A percentile compares a stretch with the other conserved stretches of the same genome.
phyloP scores from a whole-genome alignment of 2,113 vertebrate species.

The Propithecus coquereli region DNA sequence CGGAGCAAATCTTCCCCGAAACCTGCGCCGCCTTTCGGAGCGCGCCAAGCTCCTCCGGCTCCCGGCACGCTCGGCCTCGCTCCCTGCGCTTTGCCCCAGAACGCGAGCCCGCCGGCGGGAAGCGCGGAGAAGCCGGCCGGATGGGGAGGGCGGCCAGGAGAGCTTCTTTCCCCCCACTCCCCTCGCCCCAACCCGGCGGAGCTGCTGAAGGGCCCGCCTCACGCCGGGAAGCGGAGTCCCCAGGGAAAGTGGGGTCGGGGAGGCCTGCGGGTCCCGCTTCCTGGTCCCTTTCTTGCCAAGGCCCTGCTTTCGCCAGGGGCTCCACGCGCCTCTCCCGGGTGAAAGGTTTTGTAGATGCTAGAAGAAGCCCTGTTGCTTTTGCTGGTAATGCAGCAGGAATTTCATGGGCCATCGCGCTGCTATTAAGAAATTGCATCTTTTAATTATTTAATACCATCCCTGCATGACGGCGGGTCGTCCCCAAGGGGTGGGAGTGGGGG shows the following conservation, averaged over 20 bases:
- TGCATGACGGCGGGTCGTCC: slow-evolving; percentile 25
- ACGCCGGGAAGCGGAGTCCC: neutral
- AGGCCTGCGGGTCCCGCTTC: neutral
- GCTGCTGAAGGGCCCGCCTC: neutral
- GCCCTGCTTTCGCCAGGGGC: neutral
- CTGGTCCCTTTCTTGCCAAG: neutral
- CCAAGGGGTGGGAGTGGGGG: neutral
- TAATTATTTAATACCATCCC: slow-evolving; percentile 74
- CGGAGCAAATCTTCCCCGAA: neutral
- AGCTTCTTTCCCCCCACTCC: neutral
- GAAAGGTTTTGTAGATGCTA: slow-evolving; percentile 47
- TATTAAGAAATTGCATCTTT: slow-evolving; percentile 73
- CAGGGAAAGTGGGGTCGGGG: slow-evolving; percentile 31
- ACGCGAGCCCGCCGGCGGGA: neutral
- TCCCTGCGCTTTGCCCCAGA: neutral
- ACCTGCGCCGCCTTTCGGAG: neutral
- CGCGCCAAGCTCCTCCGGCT: slow-evolving; percentile 5
- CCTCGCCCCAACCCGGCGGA: rapidly evolving
- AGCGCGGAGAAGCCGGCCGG: neutral
- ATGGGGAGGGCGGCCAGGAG: neutral
- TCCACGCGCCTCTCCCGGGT: neutral
- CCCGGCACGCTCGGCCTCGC: neutral
- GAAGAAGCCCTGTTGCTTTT: slow-evolving; percentile 80
- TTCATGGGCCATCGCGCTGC: slow-evolving; percentile 43
- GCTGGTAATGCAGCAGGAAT: slow-evolving; percentile 67